These are phyloP conservation scores for Muricea muricata DNA, from an alignment of 92 coral and sea anemone genomes.

Conservation along the genomic window DNA sequence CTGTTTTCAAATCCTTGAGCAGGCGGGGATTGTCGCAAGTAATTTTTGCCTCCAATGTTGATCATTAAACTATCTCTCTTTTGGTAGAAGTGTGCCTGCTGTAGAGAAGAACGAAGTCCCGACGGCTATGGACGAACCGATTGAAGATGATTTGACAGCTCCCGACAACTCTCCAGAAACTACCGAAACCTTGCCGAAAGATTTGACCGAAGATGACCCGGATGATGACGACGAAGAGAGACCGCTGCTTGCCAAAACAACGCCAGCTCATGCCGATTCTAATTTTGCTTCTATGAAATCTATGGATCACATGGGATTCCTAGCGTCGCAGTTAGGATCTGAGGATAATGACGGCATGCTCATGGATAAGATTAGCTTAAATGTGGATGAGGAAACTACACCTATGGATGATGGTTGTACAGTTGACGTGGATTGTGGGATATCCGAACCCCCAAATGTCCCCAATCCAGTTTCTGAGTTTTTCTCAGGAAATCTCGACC, in stretches of 20 bases:
- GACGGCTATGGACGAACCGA: slow-evolving; percentile 1
- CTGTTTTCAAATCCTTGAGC: no score
- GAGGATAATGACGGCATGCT: not conserved
- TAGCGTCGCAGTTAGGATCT: slow-evolving; percentile 18
- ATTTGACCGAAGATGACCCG: not conserved
- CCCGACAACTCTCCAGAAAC: not conserved
- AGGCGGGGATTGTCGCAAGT: not conserved
- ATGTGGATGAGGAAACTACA: not conserved
- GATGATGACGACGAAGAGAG: not conserved
- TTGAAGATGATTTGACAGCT: not conserved
- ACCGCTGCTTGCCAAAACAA: not conserved
- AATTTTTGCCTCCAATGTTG: not conserved
- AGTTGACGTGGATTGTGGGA: not conserved
- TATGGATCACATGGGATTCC: slow-evolving; percentile 26
- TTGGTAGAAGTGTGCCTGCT: not conserved
- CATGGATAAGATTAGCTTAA: not conserved
- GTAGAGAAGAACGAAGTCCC: not conserved
- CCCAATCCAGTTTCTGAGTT: not conserved
- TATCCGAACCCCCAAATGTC: not conserved
- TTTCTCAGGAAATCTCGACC: slow-evolving; percentile 26
- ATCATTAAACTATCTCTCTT: slow-evolving; percentile 11
- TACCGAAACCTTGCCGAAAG: slow-evolving; percentile 9
- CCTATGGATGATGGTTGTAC: not conserved
- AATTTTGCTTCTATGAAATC: not conserved
- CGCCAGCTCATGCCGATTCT: not conserved